A percentile compares a stretch with the other conserved stretches of the same genome.
phyloP scores from a whole-genome alignment of 2,888 invertebrate species.

The Adela reaumurella region DNA sequence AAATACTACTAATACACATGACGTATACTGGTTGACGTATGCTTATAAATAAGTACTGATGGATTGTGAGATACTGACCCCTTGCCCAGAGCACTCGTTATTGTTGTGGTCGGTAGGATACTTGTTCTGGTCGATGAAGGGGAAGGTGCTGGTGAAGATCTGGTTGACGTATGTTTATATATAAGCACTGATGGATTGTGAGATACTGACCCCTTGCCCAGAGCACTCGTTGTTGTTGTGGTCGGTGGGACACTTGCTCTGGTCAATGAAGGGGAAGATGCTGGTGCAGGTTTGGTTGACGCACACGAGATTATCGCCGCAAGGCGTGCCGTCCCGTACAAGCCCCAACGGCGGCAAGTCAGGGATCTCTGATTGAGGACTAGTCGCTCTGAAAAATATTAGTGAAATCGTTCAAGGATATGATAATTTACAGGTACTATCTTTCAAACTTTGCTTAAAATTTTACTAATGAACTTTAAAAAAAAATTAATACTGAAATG shows the following conservation, averaged over 20 bases:
- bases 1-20: no score
- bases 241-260: conserved; percentile 86
- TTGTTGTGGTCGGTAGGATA: conserved; percentile 89
- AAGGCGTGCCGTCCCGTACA: conserved; percentile 91
- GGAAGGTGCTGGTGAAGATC: conserved; percentile 83
- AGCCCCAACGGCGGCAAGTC: conserved; percentile 79
- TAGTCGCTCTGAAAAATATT: conserved; percentile 66
- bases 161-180: conserved; percentile 89
- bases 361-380: conserved; percentile 61
- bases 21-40: no score
- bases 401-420: no score
- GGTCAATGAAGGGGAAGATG: conserved; percentile 79
- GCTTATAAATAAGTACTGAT: no score
- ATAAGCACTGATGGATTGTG: background rate
- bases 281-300: conserved; percentile 90
- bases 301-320: conserved; percentile 90
- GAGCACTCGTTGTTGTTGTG: conserved; percentile 89
- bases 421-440: no score
- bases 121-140: conserved; percentile 78
- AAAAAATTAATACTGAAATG: no score
- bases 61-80: conserved; percentile 72
- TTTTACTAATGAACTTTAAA: no score
- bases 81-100: conserved; percentile 90
- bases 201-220: conserved; percentile 85
- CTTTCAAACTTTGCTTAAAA: no score